Conservation (phyloP, 2,113 vertebrate species). For the Calidris pygmaea region DNA sequence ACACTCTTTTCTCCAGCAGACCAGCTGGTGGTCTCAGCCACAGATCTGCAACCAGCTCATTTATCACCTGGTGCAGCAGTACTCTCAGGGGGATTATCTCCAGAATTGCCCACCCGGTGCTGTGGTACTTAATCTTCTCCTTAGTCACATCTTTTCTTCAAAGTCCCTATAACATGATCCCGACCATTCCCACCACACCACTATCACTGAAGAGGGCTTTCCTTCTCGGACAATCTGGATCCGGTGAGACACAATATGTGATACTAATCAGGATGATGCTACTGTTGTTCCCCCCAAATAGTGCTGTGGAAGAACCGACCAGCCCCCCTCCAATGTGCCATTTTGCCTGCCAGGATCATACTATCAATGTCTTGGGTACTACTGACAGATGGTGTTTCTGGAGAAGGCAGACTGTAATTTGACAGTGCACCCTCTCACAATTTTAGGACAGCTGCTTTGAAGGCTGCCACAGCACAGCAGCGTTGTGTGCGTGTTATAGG, state of each 20-base stretch:
- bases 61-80: background rate
- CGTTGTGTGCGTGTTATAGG: fast-evolving
- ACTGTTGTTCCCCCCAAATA: background rate
- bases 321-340: background rate
- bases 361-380: background rate
- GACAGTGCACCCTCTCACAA: background rate
- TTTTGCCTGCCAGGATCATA: background rate
- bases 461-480: background rate
- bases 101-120: background rate
- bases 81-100: background rate
- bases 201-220: background rate
- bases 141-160: background rate
- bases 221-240: background rate
- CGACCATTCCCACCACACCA: background rate
- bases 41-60: background rate
- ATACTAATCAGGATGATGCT: background rate
- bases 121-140: background rate
- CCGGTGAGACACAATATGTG: fast-evolving
- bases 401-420: background rate
- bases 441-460: background rate
- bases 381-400: background rate
- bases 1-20: background rate
- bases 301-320: background rate
- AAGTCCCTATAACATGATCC: background rate
- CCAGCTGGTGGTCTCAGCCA: background rate